Percentiles rank a stretch among this genome's conserved stretches.
phyloP scores from a whole-genome alignment of 1,140 invertebrate genomes.

The Cylas formicarius region DNA sequence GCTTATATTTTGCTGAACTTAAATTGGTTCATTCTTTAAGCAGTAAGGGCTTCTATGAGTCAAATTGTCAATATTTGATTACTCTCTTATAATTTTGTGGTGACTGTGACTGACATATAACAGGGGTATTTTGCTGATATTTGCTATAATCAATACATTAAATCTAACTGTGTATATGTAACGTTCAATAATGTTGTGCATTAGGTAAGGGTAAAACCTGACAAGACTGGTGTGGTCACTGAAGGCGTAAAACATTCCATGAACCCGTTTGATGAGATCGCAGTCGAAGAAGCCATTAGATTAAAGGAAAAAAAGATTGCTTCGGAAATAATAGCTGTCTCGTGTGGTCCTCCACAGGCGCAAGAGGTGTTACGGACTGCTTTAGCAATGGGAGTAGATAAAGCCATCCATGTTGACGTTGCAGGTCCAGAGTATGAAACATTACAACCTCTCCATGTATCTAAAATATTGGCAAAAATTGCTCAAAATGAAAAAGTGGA shows the following conservation, averaged over 20 bases:
- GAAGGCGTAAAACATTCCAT: slow-evolving; percentile 99
- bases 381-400: slow-evolving; percentile 95
- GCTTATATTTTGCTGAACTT: too few species aligned
- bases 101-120: too few species aligned
- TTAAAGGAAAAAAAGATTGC: slow-evolving; percentile 97
- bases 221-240: slow-evolving; percentile 92
- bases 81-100: too few species aligned
- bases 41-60: too few species aligned
- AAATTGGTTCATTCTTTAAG: too few species aligned
- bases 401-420: slow-evolving; percentile 92
- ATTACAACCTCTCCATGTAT: slow-evolving; percentile 90
- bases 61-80: too few species aligned
- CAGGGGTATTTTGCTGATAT: too few species aligned
- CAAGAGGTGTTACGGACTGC: slow-evolving; percentile 87
- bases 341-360: slow-evolving; percentile 84
- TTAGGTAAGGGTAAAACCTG: slow-evolving; percentile 93
- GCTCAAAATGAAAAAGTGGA: slow-evolving; percentile 90
- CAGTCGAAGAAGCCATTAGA: slow-evolving; percentile 96
- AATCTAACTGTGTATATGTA: too few species aligned
- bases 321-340: slow-evolving; percentile 88
- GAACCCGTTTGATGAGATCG: slow-evolving; percentile 99
- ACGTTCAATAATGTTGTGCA: too few species aligned
- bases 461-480: slow-evolving; percentile 92
- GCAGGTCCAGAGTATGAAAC: slow-evolving; percentile 77
- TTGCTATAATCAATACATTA: too few species aligned